phyloP scores from a whole-genome alignment of 2,797 vertebrate genomes.

The Enteromius argenteus region DNA sequence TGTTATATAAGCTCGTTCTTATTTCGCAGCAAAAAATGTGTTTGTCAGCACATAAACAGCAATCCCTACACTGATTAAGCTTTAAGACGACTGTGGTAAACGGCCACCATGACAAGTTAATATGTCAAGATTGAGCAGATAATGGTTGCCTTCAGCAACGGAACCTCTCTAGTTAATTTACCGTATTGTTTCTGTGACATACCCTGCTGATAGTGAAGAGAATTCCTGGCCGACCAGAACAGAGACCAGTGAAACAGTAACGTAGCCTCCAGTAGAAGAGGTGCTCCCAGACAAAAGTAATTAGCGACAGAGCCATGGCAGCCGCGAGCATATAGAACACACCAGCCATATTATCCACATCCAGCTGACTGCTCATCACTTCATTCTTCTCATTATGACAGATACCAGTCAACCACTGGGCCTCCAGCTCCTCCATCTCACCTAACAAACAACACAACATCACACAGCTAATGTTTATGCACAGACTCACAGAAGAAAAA shows the following conservation, averaged over 20 bases:
- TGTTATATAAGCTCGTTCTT: constrained; percentile 31
- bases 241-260: constrained; percentile 95
- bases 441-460: constrained; percentile 74
- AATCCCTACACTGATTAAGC: constrained; percentile 18
- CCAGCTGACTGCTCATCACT: constrained; percentile 98
- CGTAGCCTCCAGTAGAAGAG: constrained; percentile 97
- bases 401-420: constrained; percentile 96
- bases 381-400: constrained; percentile 98
- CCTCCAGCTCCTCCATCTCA: constrained; percentile 98
- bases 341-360: constrained; percentile 96
- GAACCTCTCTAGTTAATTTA: constrained; percentile 43
- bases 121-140: constrained; percentile 38
- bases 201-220: constrained; percentile 98
- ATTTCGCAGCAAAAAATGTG: constrained; percentile 22
- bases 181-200: constrained; percentile 30
- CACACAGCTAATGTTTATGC: constrained; percentile 27
- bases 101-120: constrained; percentile 30
- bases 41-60: constrained; percentile 36
- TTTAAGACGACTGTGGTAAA: constrained; percentile 24
- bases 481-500: constrained; percentile 17
- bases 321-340: constrained; percentile 98
- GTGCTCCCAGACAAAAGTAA: constrained; percentile 96
- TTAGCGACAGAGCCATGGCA: constrained; percentile 93
- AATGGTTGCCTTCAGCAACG: constrained; percentile 19
- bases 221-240: constrained; percentile 88